Evolutionary conservation across 2,888 invertebrate genomes (phyloP), one percentile per base, ranked within the genome.

Genomic region (Melieria crassipennis): DNA sequence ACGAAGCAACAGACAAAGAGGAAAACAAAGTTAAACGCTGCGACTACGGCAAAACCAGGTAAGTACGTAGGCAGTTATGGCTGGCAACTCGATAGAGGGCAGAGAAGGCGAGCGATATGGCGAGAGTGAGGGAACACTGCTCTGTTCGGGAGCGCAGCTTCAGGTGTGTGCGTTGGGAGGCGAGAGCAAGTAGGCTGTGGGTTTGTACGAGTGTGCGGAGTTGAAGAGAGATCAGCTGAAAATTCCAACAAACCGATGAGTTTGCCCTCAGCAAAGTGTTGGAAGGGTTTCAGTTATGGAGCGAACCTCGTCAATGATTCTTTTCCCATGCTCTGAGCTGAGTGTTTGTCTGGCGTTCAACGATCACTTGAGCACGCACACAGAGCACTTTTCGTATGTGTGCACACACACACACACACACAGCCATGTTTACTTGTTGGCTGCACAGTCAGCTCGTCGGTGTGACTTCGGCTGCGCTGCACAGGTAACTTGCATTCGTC

Each of bases 1-100:
- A 30, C 30, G 30, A 30, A 30, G 30, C 30, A 30, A 30, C 30
- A 30, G 30, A 30, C 30, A 30, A 30, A 30, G 30, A 30, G 30
- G 30, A 30, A 30, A 30, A 30, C 30, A 58, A 66, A 66, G 47
- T 50, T 58, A 66, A 66, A 56, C 42, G 48, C 58, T 48, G 46
- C 62, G 16, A 62, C 62, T 69, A 69, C 55, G 65, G 43, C 68
- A 63, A 60, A 67, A 56, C 67, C 69, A 67, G 74, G 73, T 74
- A 75, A 13, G 73, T 75, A 73, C 70, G 73, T 74, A 74, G 76
- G 72, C 71, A 73, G 70, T 65, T 72, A 73, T 68, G 57, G 57
- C 43, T 52, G 10, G 48, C 7, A 43, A 4, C 55, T 42, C 30
- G 60, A 55, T 69, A 52, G 56, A 61, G 52, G n/a, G 16, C 57